Percentiles rank a stretch among this genome's conserved stretches.
These are phyloP conservation scores for Petrolisthes manimaculis DNA, from an alignment of 2,888 invertebrate species.

Conservation along the genomic window DNA sequence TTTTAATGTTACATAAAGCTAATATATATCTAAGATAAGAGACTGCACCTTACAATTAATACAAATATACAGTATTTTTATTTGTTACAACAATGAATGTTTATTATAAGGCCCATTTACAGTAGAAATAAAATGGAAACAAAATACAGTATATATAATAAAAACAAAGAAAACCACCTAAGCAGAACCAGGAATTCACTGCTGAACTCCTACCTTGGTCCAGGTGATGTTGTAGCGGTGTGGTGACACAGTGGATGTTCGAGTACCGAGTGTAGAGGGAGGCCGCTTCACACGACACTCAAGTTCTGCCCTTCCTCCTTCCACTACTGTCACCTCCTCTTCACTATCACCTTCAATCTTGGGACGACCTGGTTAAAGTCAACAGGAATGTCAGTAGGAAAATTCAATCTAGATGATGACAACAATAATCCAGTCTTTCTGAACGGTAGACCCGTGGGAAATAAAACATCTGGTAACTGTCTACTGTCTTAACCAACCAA, in stretches of 20 bases:
- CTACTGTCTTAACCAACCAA: slow-evolving; percentile 25
- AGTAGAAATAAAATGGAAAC: too few species aligned
- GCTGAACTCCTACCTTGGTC: slow-evolving; percentile 44
- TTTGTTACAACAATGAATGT: too few species aligned
- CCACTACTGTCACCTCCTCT: slow-evolving; percentile 40
- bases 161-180: too few species aligned
- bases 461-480: background rate
- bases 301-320: slow-evolving; percentile 34
- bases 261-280: background rate
- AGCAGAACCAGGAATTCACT: too few species aligned
- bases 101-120: too few species aligned
- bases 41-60: too few species aligned
- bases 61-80: too few species aligned
- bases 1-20: too few species aligned
- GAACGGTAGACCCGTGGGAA: background rate
- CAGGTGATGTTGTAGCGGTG: slow-evolving; percentile 43
- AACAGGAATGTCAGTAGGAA: background rate
- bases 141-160: too few species aligned
- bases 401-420: background rate
- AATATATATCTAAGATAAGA: too few species aligned
- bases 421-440: background rate
- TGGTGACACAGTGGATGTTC: background rate
- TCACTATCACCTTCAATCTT: slow-evolving; percentile 44
- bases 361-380: slow-evolving; percentile 34
- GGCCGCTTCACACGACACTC: slow-evolving; percentile 45